Percentiles rank a stretch among this genome's conserved stretches.
Evolutionary conservation across 2,888 invertebrate species (phyloP).

Genomic region (Acanthosepion pharaonis): DNA sequence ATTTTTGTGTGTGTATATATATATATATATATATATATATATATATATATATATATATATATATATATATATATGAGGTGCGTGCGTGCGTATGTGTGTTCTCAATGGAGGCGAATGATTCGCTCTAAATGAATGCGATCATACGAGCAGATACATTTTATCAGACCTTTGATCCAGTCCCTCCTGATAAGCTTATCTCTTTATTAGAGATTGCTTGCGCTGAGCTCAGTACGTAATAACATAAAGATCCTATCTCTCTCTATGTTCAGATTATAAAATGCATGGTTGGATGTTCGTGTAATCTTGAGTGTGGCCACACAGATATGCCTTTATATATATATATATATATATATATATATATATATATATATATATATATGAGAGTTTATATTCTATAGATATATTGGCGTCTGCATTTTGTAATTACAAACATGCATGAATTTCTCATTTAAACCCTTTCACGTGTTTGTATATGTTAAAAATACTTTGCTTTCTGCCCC

Average conservation of each 20-base stretch:
- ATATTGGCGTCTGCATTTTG: too few relatives aligned
- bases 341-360: too few relatives aligned
- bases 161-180: background rate
- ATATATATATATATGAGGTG: background rate
- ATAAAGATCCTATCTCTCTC: background rate
- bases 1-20: too few relatives aligned
- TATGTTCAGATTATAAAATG: slow-evolving; percentile 8
- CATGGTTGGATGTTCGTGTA: background rate
- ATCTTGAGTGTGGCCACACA: background rate
- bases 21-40: background rate
- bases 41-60: background rate
- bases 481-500: too few relatives aligned
- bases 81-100: background rate
- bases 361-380: background rate
- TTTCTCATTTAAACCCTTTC: too few relatives aligned
- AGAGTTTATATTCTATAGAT: too few relatives aligned
- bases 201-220: background rate
- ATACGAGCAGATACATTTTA: background rate
- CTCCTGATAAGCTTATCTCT: slow-evolving; percentile 9
- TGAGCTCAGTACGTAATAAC: background rate
- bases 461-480: too few relatives aligned
- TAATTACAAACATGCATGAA: too few relatives aligned
- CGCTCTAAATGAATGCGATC: slow-evolving; percentile 11
- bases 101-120: background rate
- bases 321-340: background rate